Evolutionary conservation across 2,113 vertebrate genomes (phyloP).

Genomic region (Pterocles burchelli): DNA sequence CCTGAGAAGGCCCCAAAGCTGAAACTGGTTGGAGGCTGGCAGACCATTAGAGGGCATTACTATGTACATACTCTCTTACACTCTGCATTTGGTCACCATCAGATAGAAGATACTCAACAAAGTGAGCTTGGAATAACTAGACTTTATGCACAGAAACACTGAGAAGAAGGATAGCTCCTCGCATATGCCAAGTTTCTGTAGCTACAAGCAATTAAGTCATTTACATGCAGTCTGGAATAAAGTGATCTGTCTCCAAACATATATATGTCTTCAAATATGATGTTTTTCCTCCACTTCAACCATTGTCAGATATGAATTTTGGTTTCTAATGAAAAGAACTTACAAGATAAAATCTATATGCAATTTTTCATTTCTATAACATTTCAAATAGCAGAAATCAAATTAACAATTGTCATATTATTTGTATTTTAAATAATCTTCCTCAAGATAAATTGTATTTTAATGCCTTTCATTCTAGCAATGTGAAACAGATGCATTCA

Average conservation of each 20-base stretch:
- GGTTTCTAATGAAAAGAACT: background rate
- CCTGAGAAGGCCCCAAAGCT: background rate
- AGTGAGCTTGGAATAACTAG: background rate
- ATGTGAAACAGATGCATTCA: background rate
- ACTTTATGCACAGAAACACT: background rate
- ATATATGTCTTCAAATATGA: background rate
- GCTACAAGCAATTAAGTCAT: slow-evolving; percentile 32
- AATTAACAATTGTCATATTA: background rate
- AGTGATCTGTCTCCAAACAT: background rate
- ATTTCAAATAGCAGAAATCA: background rate
- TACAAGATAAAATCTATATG: background rate
- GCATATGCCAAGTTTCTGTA: slow-evolving; percentile 25
- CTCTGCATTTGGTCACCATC: background rate
- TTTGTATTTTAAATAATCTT: background rate
- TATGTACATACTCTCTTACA: fast-evolving
- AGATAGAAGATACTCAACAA: background rate
- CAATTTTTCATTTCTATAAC: background rate
- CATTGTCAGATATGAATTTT: background rate
- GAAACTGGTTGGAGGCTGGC: background rate
- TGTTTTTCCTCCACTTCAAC: background rate
- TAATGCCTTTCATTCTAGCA: background rate
- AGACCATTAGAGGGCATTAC: background rate
- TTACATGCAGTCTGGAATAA: slow-evolving; percentile 23
- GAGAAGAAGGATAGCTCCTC: background rate
- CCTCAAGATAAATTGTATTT: background rate